These are phyloP conservation scores for Solea senegalensis DNA, from an alignment of 2,113 vertebrate species.

Conservation along the genomic window DNA sequence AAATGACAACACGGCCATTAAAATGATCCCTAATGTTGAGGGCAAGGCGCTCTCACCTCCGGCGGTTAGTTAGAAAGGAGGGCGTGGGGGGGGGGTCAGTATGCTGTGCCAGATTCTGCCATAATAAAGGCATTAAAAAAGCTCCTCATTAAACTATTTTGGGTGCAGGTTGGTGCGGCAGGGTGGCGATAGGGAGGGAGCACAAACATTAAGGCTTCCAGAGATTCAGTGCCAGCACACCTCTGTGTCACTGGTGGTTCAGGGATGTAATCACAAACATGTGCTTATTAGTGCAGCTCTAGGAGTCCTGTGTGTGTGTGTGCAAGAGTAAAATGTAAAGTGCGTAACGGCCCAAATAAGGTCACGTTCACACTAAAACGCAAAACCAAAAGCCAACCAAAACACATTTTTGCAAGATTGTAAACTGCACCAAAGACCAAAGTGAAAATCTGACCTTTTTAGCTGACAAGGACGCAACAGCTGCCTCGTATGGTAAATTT, in stretches of 20 bases:
- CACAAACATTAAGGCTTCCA: slow-evolving; percentile 50
- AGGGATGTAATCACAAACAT: slow-evolving; percentile 74
- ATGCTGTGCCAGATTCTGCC: slow-evolving; percentile 62
- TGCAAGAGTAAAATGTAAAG: too few species aligned
- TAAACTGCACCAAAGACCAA: too few species aligned
- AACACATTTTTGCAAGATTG: too few species aligned
- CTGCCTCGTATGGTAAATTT: too few species aligned
- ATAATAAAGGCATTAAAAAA: slow-evolving; percentile 78
- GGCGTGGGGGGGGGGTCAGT: slow-evolving; percentile 39
- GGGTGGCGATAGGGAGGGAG: slow-evolving; percentile 34
- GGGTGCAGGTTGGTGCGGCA: slow-evolving; percentile 53
- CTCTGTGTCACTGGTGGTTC: slow-evolving; percentile 74
- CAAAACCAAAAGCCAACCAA: too few species aligned
- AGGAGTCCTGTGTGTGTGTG: slow-evolving; percentile 11
- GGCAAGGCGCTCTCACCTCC: slow-evolving; percentile 44
- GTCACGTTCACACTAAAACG: too few species aligned
- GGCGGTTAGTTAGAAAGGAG: slow-evolving; percentile 47
- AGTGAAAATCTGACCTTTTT: too few species aligned
- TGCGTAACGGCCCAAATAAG: too few species aligned
- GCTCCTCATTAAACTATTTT: slow-evolving; percentile 80
- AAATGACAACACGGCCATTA: slow-evolving; percentile 56
- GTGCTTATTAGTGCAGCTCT: slow-evolving; percentile 74
- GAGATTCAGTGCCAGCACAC: slow-evolving; percentile 69
- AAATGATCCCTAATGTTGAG: slow-evolving; percentile 48
- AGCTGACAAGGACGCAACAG: too few species aligned